A percentile compares a stretch with the other conserved stretches of the same genome.
phyloP scores from a whole-genome alignment of 2,113 vertebrate genomes.

The Enhydra lutris region DNA sequence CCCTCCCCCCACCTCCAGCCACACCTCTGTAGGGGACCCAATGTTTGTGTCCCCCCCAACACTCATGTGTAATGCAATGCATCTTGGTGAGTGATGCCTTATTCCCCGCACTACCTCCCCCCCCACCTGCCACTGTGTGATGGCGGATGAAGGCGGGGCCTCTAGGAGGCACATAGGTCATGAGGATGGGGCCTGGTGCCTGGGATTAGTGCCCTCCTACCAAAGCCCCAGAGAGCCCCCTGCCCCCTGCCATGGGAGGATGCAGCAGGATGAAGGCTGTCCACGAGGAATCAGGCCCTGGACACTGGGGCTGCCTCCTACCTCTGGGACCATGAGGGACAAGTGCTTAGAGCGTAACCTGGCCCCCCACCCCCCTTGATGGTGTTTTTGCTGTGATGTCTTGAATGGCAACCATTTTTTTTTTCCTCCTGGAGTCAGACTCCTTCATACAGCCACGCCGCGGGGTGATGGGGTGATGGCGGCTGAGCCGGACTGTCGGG shows the following conservation, averaged over 20 bases:
- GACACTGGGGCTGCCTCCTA: no score
- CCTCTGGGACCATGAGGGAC: fast-evolving
- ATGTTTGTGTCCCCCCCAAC: neutral
- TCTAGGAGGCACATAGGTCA: neutral
- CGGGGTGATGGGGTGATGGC: neutral
- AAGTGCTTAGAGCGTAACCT: no score
- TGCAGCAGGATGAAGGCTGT: fast-evolving
- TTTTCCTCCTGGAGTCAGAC: neutral
- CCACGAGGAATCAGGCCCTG: neutral
- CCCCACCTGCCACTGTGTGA: fast-evolving
- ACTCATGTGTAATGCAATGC: fast-evolving
- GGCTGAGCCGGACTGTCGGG: neutral
- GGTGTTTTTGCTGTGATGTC: neutral
- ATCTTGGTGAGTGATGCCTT: neutral
- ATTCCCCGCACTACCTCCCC: no score
- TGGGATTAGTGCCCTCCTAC: no score
- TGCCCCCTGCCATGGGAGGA: fast-evolving
- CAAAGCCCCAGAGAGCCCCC: neutral
- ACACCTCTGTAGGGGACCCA: no score
- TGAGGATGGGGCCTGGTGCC: neutral
- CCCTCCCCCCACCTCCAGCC: neutral
- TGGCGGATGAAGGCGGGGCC: neutral
- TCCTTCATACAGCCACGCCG: fast-evolving
- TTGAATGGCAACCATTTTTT: no score
- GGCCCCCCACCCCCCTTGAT: fast-evolving